These are phyloP conservation scores for Umimayanthus chanpuru DNA, from an alignment of 92 coral and sea anemone genomes.

Conservation along the genomic window DNA sequence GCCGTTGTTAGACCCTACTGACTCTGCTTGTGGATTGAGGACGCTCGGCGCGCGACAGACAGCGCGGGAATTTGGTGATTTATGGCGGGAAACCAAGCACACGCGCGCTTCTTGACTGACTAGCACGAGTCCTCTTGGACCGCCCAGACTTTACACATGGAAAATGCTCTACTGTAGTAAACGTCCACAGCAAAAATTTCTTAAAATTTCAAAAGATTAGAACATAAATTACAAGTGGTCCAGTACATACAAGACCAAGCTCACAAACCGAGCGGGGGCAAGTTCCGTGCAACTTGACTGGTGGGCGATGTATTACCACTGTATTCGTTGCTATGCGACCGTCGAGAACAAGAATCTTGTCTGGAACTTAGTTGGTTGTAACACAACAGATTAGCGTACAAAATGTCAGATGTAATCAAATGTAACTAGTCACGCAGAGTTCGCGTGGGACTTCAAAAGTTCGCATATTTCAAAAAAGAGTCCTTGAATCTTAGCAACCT, in stretches of 20 bases:
- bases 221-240: not conserved
- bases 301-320: not conserved
- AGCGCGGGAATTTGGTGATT: not conserved
- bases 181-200: not conserved
- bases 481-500: too few relatives aligned
- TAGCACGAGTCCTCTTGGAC: not conserved
- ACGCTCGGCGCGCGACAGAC: too few relatives aligned
- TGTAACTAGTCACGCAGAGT: not conserved
- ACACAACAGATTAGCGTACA: not conserved
- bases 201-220: not conserved
- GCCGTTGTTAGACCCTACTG: too few relatives aligned
- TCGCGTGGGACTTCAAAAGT: too few relatives aligned
- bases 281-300: not conserved
- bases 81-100: not conserved
- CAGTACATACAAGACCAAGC: not conserved
- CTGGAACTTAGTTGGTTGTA: not conserved
- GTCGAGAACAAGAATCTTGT: not conserved
- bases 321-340: not conserved
- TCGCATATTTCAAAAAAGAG: too few relatives aligned
- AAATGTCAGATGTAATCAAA: not conserved
- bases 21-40: too few relatives aligned
- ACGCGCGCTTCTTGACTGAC: not conserved
- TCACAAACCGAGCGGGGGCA: not conserved
- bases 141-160: not conserved
- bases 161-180: too few relatives aligned